Evolutionary conservation across 2,888 invertebrate genomes (phyloP).

Genomic region (Hydrotaea diabolus): DNA sequence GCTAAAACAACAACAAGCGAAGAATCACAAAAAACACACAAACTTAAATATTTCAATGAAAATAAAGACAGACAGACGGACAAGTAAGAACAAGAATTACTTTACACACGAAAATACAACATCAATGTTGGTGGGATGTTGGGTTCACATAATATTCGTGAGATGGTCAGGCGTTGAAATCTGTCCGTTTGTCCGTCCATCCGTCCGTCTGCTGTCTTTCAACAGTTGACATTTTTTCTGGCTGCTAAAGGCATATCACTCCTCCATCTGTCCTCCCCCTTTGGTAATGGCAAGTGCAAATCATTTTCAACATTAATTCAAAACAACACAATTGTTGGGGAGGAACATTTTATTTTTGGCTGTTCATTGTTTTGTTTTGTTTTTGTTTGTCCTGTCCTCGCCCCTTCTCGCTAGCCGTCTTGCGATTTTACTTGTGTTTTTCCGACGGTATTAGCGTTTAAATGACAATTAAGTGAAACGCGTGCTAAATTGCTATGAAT

Average conservation of each 20-base stretch:
- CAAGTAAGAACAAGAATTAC: neutral
- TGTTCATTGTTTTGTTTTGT: constrained; percentile 34
- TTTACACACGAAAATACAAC: too few relatives aligned
- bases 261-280: neutral
- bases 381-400: constrained; percentile 1
- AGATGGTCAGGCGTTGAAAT: constrained; percentile 40
- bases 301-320: constrained; percentile 50
- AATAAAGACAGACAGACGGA: neutral
- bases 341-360: constrained; percentile 41
- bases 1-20: neutral
- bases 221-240: constrained; percentile 52
- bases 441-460: constrained; percentile 44
- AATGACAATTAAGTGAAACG: constrained; percentile 65
- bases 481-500: constrained; percentile 67
- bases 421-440: constrained; percentile 44
- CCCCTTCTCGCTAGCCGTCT: neutral
- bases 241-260: constrained; percentile 42
- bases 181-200: neutral
- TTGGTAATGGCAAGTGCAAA: constrained; percentile 47
- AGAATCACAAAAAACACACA: too few relatives aligned
- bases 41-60: neutral
- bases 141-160: constrained; percentile 22
- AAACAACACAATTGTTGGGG: constrained; percentile 47
- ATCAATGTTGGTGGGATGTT: neutral
- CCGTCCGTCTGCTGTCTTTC: constrained; percentile 35